Conservation (phyloP, 2,797 vertebrate species). For the Artibeus lituratus region DNA sequence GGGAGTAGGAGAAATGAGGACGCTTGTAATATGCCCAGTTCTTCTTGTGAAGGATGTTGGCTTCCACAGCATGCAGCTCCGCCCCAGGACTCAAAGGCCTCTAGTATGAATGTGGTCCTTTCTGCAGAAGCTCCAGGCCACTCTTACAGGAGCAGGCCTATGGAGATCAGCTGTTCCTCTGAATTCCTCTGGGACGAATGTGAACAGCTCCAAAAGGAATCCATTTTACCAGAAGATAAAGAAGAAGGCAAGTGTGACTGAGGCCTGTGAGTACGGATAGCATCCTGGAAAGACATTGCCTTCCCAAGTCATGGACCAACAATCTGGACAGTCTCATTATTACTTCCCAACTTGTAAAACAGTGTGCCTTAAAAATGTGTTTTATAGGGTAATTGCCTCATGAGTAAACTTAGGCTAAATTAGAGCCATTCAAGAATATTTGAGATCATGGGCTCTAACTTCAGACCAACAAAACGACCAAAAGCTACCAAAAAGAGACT, state of each 20-base stretch:
- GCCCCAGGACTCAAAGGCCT: background rate
- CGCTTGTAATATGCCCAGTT: background rate
- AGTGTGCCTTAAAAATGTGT: background rate
- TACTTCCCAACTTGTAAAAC: background rate
- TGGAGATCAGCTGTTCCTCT: constrained; percentile 77
- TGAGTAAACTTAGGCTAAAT: background rate
- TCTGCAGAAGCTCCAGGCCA: background rate
- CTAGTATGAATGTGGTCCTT: accelerated
- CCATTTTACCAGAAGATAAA: constrained; percentile 14
- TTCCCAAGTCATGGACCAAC: background rate
- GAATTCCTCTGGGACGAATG: constrained; percentile 54
- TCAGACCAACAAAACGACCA: background rate
- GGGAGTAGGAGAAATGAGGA: background rate
- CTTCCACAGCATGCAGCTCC: background rate
- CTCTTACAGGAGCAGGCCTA: constrained; percentile 71
- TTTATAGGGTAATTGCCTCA: background rate
- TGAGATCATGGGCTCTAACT: background rate
- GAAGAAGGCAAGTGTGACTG: background rate
- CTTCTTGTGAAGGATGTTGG: background rate
- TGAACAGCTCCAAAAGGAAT: constrained; percentile 73
- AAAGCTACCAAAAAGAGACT: background rate
- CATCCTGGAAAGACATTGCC: background rate
- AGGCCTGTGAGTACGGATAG: background rate
- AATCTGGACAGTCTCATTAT: background rate
- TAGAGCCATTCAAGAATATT: background rate